Evolutionary conservation across 2,797 vertebrate genomes (phyloP).

Genomic region (Paedocypris micromegethes): DNA sequence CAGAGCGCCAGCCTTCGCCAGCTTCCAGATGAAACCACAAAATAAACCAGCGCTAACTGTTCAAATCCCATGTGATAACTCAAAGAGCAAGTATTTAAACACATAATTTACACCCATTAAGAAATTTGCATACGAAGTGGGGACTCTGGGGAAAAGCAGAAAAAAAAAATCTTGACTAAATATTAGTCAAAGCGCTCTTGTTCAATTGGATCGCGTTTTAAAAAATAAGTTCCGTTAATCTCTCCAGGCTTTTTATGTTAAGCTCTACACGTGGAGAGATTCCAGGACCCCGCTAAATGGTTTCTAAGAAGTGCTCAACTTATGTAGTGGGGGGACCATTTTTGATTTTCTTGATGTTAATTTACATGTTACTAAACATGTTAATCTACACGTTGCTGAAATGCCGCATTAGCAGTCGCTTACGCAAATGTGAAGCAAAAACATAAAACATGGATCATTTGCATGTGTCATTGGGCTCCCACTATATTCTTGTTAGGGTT

Average conservation of each 20-base stretch:
- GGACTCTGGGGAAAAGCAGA: slow-evolving; percentile 19
- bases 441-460: neutral
- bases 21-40: slow-evolving; percentile 19
- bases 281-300: too few species aligned
- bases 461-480: slow-evolving; percentile 22
- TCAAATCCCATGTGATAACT: slow-evolving; percentile 24
- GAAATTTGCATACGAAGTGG: slow-evolving; percentile 11
- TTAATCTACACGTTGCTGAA: too few species aligned
- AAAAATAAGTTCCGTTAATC: slow-evolving; percentile 7
- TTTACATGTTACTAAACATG: too few species aligned
- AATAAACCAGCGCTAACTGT: slow-evolving; percentile 20
- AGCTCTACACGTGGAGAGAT: too few species aligned
- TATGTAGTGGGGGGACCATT: too few species aligned
- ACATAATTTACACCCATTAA: neutral
- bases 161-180: slow-evolving; percentile 41
- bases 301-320: too few species aligned
- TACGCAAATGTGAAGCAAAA: too few species aligned
- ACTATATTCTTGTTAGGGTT: slow-evolving; percentile 28
- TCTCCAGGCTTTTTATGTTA: too few species aligned
- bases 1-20: slow-evolving; percentile 18
- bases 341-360: too few species aligned
- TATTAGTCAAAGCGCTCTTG: slow-evolving; percentile 44
- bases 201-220: slow-evolving; percentile 38
- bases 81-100: neutral
- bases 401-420: too few species aligned